Conservation (phyloP, 2,113 vertebrate species). For the Tupaia tana region DNA sequence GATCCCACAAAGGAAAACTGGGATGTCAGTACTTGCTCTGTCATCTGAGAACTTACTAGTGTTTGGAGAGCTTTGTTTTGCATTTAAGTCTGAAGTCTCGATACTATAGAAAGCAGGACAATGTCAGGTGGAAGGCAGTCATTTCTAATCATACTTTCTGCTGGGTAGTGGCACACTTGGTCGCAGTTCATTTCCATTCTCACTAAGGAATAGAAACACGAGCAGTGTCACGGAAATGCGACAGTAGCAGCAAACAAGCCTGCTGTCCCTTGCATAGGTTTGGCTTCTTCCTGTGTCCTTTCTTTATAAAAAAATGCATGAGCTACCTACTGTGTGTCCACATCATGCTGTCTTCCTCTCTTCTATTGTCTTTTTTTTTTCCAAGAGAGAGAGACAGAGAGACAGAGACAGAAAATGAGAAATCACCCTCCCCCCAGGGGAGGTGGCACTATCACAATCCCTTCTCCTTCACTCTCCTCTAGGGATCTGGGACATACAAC, state of each 20-base stretch:
- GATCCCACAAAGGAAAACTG: not conserved
- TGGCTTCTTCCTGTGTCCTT: not conserved
- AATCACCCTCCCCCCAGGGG: too few relatives aligned
- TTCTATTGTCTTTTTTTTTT: not conserved
- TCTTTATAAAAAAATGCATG: not conserved
- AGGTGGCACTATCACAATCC: too few relatives aligned
- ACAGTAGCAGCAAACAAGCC: too few relatives aligned
- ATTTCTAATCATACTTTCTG: not conserved
- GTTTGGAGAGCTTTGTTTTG: not conserved
- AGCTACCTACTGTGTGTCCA: not conserved
- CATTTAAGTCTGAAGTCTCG: not conserved
- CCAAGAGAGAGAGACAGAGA: too few relatives aligned
- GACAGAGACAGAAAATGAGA: too few relatives aligned
- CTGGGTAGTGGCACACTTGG: not conserved
- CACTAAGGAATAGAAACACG: not conserved
- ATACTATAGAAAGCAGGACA: not conserved
- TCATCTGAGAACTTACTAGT: not conserved
- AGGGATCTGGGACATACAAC: too few relatives aligned
- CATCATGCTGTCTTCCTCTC: not conserved
- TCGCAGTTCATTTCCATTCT: not conserved
- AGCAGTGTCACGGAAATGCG: not conserved
- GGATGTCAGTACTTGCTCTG: not conserved
- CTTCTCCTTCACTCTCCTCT: too few relatives aligned
- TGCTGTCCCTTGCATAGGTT: too few relatives aligned
- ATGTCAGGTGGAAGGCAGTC: not conserved